Conservation (phyloP, 2,797 vertebrate genomes). For the Acrossocheilus wenchowensis region DNA sequence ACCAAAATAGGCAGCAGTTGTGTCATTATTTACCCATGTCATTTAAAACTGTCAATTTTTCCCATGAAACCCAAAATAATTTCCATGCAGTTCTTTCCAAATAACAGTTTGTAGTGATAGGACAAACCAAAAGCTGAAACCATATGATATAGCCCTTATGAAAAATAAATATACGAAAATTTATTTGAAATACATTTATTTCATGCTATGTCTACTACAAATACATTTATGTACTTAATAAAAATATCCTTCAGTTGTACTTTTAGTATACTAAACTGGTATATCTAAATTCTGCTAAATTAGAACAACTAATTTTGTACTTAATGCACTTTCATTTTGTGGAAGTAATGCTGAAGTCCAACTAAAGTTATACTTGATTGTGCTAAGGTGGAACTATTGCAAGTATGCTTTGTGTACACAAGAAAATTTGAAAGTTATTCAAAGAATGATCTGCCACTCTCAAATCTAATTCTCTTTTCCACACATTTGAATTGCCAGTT, state of each 20-base stretch:
- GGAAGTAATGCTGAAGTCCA: background rate
- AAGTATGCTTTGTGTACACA: no score
- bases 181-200: background rate
- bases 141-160: no score
- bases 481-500: background rate
- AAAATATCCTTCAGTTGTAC: no score
- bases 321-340: background rate
- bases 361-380: background rate
- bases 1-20: slow-evolving; percentile 8
- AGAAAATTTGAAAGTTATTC: background rate
- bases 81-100: background rate
- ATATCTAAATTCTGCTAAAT: background rate
- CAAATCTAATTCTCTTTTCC: background rate
- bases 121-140: background rate
- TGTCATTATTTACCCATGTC: slow-evolving; percentile 1
- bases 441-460: background rate
- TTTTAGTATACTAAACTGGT: no score
- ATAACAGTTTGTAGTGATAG: background rate
- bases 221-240: background rate
- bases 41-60: background rate
- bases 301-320: background rate
- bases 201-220: background rate
- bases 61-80: background rate
- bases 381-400: no score
- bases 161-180: background rate